These are phyloP conservation scores for Apotomis capreana DNA, from an alignment of 2,888 invertebrate species.

Conservation along the genomic window DNA sequence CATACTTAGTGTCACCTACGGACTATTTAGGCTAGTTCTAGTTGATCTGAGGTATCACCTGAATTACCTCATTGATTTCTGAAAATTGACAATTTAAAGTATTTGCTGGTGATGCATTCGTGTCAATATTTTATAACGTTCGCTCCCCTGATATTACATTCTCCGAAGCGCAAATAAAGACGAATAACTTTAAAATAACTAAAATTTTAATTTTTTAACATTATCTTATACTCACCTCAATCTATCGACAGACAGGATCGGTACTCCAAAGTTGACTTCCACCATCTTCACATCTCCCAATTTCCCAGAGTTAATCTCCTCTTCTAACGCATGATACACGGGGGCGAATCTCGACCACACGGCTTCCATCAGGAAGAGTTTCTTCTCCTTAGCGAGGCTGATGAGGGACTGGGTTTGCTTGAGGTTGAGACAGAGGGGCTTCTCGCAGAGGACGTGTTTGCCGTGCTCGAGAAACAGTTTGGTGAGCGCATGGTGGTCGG, in stretches of 20 bases:
- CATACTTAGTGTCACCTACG: too few relatives aligned
- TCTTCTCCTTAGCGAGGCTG: slow-evolving; percentile 86
- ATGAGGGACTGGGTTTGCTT: slow-evolving; percentile 89
- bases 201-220: not conserved
- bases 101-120: too few relatives aligned
- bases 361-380: slow-evolving; percentile 93
- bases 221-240: slow-evolving; percentile 52
- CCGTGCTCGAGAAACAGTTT: slow-evolving; percentile 90
- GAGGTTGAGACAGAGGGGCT: slow-evolving; percentile 92
- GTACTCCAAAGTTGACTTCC: slow-evolving; percentile 87
- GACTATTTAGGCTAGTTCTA: too few relatives aligned
- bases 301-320: slow-evolving; percentile 85
- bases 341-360: slow-evolving; percentile 96
- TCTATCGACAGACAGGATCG: slow-evolving; percentile 68
- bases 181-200: too few relatives aligned
- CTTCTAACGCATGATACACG: slow-evolving; percentile 86
- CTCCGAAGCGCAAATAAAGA: too few relatives aligned
- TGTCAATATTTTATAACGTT: too few relatives aligned
- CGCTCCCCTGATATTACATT: not conserved
- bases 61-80: too few relatives aligned
- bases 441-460: slow-evolving; percentile 95
- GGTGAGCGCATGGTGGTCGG: slow-evolving; percentile 87
- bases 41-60: too few relatives aligned
- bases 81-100: too few relatives aligned
- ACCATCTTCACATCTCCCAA: slow-evolving; percentile 89